Percentiles rank a stretch among this genome's conserved stretches.
These are phyloP conservation scores for Drosophila aldrichi DNA, from an alignment of 2,888 invertebrate genomes.

Conservation along the genomic window DNA sequence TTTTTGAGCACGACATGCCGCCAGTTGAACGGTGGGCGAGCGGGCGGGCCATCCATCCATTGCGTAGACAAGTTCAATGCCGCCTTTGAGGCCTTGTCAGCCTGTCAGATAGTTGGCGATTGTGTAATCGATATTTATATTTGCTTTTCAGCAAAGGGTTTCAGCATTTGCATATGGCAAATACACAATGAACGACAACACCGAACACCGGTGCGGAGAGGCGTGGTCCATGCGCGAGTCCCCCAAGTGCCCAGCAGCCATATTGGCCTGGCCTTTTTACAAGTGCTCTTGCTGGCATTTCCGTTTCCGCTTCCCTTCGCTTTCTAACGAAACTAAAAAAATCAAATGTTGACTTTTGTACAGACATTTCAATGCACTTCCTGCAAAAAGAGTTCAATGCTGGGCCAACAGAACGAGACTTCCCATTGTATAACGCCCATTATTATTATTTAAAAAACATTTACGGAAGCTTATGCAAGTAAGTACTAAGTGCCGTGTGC, in stretches of 20 bases:
- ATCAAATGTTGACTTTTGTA: conserved; percentile 34
- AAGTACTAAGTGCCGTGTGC: no score
- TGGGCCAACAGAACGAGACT: background rate
- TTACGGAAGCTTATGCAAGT: background rate
- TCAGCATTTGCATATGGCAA: conserved; percentile 40
- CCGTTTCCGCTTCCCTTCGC: conserved; percentile 65
- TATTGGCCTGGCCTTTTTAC: conserved; percentile 21
- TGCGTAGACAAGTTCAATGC: conserved; percentile 70
- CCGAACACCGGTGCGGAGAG: conserved; percentile 12
- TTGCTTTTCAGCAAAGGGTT: conserved; percentile 27
- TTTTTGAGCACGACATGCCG: conserved; percentile 52
- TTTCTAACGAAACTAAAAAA: conserved; percentile 20
- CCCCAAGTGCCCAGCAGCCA: conserved; percentile 40
- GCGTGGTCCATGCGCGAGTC: conserved; percentile 19
- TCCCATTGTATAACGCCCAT: background rate
- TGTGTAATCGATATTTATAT: conserved; percentile 79
- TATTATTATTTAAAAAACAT: background rate
- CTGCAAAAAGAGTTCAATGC: conserved; percentile 9
- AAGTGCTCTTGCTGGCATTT: conserved; percentile 53
- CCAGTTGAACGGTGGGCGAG: conserved; percentile 5
- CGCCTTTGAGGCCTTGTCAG: conserved; percentile 64
- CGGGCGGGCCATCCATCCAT: background rate
- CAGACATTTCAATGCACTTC: conserved; percentile 32
- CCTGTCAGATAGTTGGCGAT: conserved; percentile 64
- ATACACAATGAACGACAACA: conserved; percentile 18